Evolutionary conservation across 2,113 vertebrate species (phyloP).

Genomic region (Pterocles orientalis): DNA sequence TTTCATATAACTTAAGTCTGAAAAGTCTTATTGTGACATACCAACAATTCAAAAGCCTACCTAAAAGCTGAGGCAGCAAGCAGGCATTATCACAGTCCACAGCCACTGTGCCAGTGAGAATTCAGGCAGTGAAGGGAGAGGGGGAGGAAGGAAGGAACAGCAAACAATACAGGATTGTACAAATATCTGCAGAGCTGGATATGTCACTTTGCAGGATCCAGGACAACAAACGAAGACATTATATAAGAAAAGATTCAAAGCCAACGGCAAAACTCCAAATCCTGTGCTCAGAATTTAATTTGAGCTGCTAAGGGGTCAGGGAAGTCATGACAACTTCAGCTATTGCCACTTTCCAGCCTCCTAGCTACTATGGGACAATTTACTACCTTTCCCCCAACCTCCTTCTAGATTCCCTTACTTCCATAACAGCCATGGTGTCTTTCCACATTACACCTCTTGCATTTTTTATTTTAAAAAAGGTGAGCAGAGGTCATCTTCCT

Average conservation of each 20-base stretch:
- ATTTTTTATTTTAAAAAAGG: background rate
- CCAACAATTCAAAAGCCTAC: background rate
- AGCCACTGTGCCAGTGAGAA: background rate
- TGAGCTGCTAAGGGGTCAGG: background rate
- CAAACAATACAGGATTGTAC: background rate
- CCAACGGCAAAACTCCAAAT: conserved; percentile 33
- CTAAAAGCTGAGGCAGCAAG: background rate
- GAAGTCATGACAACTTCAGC: background rate
- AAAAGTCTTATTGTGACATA: background rate
- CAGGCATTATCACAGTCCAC: background rate
- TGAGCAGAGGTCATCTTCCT: background rate
- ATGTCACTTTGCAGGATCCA: background rate
- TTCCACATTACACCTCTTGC: background rate
- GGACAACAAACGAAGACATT: conserved; percentile 29
- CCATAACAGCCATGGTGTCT: background rate
- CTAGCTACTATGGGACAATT: background rate
- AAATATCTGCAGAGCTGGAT: background rate
- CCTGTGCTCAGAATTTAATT: background rate
- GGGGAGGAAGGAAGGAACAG: background rate
- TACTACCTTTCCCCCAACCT: background rate
- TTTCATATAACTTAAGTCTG: background rate
- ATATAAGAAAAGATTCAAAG: conserved; percentile 32
- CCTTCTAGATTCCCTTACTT: background rate
- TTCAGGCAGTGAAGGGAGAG: background rate
- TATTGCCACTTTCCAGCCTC: background rate